Evolutionary conservation across 92 coral and sea anemone genomes (phyloP).

Genomic region (Umimayanthus chanpuru): DNA sequence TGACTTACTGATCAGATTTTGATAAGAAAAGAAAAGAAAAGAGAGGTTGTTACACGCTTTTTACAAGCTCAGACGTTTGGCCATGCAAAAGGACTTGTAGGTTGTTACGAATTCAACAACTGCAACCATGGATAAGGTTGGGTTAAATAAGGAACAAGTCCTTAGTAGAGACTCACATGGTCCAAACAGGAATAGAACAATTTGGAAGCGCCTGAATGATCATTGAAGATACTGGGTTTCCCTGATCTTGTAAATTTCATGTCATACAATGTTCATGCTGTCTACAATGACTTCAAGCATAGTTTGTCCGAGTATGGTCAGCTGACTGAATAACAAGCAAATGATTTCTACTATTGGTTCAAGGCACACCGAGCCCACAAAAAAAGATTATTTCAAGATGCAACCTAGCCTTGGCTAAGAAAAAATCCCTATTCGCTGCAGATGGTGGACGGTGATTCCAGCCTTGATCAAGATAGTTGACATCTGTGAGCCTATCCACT

Average conservation of each 20-base stretch:
- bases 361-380: constrained; percentile 14
- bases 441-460: constrained; percentile 3
- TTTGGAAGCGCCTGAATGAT: constrained; percentile 47
- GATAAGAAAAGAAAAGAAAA: too few relatives aligned
- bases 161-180: constrained; percentile 31
- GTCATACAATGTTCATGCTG: constrained; percentile 38
- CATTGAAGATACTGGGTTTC: constrained; percentile 43
- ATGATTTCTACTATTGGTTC: constrained; percentile 23
- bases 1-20: too few relatives aligned
- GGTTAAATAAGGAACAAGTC: constrained; percentile 32
- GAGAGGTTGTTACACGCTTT: too few relatives aligned
- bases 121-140: constrained; percentile 33
- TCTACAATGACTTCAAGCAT: constrained; percentile 29
- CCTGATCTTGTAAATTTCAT: constrained; percentile 38
- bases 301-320: constrained; percentile 37
- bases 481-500: not conserved
- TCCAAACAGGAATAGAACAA: constrained; percentile 29
- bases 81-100: too few relatives aligned
- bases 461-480: not conserved
- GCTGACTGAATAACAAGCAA: constrained; percentile 18
- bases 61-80: too few relatives aligned
- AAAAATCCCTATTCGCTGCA: not conserved
- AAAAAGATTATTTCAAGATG: not conserved
- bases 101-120: not conserved
- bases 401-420: not conserved